Evolutionary conservation across 2,888 invertebrate genomes (phyloP).

Genomic region (Cybosia mesomella): DNA sequence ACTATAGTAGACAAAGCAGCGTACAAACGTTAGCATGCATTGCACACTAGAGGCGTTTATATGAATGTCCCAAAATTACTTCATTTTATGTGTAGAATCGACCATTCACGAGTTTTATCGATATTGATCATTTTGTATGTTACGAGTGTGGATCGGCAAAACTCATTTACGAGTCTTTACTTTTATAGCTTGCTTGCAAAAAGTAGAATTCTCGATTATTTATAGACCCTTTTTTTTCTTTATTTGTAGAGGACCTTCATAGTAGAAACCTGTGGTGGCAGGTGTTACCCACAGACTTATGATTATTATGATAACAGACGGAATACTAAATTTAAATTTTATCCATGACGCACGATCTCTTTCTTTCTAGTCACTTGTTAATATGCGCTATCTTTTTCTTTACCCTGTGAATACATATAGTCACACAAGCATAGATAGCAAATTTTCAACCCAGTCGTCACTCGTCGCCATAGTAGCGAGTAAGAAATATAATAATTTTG

Average conservation of each 20-base stretch:
- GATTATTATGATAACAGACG: too few relatives aligned
- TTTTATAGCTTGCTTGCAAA: constrained; percentile 39
- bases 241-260: neutral
- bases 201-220: constrained; percentile 3
- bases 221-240: neutral
- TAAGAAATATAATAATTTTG: too few relatives aligned
- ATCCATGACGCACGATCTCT: too few relatives aligned
- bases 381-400: too few relatives aligned
- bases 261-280: neutral
- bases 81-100: constrained; percentile 40
- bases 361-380: too few relatives aligned
- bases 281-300: neutral
- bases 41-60: constrained; percentile 21
- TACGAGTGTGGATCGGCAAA: constrained; percentile 20
- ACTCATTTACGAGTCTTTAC: constrained; percentile 32
- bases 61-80: constrained; percentile 43
- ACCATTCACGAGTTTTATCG: constrained; percentile 43
- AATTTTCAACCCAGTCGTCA: too few relatives aligned
- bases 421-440: too few relatives aligned
- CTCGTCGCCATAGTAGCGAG: too few relatives aligned
- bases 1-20: neutral
- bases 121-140: constrained; percentile 39
- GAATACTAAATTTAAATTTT: too few relatives aligned
- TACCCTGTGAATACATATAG: too few relatives aligned
- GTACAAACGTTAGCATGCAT: neutral